These are phyloP conservation scores for Squalus acanthias DNA, from an alignment of 2,797 vertebrate genomes.

Conservation along the genomic window DNA sequence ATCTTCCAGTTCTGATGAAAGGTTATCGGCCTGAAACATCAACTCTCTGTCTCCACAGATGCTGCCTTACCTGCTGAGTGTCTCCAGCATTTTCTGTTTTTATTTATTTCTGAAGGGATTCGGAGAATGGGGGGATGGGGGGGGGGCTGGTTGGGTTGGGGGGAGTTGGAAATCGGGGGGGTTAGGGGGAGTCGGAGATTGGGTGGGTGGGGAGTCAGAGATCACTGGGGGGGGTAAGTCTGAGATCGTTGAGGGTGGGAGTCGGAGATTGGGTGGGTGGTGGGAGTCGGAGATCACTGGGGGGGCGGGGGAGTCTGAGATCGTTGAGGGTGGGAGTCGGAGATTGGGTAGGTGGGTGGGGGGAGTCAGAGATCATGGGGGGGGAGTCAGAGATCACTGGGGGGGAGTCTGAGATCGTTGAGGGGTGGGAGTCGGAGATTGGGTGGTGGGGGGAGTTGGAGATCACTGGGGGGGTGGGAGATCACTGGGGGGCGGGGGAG, in stretches of 20 bases:
- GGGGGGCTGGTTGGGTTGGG: background rate
- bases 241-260: background rate
- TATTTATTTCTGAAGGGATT: background rate
- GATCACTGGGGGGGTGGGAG: too few species aligned
- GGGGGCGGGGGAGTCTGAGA: too few species aligned
- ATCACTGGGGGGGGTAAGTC: background rate
- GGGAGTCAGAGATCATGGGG: too few species aligned
- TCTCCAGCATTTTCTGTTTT: background rate
- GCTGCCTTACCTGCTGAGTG: background rate
- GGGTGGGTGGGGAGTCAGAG: background rate
- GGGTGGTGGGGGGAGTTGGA: too few species aligned
- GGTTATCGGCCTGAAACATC: background rate
- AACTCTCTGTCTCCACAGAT: background rate
- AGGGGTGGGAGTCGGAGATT: too few species aligned
- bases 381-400: too few species aligned
- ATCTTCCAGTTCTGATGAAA: background rate
- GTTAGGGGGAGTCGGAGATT: background rate
- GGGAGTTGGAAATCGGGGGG: background rate
- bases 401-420: too few species aligned
- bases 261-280: background rate
- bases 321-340: too few species aligned
- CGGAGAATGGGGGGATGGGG: background rate
- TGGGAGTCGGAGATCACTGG: too few species aligned
- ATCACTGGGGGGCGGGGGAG: too few species aligned
- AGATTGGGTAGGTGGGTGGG: too few species aligned